Conservation (phyloP, 2,888 invertebrate genomes). For the Plagodis dolabraria region DNA sequence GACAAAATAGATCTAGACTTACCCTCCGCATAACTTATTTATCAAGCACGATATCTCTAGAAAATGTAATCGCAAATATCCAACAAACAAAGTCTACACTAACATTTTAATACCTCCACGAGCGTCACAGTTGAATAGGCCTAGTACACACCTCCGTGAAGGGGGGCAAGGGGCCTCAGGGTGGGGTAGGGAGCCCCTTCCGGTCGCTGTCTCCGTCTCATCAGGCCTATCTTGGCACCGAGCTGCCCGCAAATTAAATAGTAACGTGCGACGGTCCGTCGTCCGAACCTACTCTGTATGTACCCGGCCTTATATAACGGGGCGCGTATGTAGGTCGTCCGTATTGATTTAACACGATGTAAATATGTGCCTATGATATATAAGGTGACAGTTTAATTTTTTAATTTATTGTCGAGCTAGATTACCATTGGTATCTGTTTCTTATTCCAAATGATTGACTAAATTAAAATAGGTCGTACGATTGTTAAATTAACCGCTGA, state of each 20-base stretch:
- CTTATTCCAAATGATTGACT: no score
- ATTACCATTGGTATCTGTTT: no score
- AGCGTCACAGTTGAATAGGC: constrained; percentile 68
- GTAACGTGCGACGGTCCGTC: constrained; percentile 55
- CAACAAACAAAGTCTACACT: constrained; percentile 33
- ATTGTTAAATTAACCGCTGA: no score
- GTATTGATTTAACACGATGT: constrained; percentile 24
- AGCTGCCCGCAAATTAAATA: constrained; percentile 79
- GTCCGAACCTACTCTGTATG: constrained; percentile 35
- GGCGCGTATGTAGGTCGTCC: constrained; percentile 26
- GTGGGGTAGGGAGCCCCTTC: constrained; percentile 58
- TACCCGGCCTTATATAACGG: constrained; percentile 29
- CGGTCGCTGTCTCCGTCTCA: constrained; percentile 80
- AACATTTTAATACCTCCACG: constrained; percentile 54
- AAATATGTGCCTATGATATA: constrained; percentile 2
- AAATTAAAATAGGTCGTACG: no score
- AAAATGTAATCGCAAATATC: constrained; percentile 14
- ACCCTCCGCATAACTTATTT: no score
- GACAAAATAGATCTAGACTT: no score
- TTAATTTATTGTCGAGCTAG: no score
- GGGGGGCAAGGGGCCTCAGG: constrained; percentile 40
- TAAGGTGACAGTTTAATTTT: neutral
- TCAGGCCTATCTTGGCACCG: constrained; percentile 78
- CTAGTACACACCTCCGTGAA: constrained; percentile 57
- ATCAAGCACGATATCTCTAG: neutral